Evolutionary conservation across 2,888 invertebrate species (phyloP).

Genomic region (Stenichneumon culpator): DNA sequence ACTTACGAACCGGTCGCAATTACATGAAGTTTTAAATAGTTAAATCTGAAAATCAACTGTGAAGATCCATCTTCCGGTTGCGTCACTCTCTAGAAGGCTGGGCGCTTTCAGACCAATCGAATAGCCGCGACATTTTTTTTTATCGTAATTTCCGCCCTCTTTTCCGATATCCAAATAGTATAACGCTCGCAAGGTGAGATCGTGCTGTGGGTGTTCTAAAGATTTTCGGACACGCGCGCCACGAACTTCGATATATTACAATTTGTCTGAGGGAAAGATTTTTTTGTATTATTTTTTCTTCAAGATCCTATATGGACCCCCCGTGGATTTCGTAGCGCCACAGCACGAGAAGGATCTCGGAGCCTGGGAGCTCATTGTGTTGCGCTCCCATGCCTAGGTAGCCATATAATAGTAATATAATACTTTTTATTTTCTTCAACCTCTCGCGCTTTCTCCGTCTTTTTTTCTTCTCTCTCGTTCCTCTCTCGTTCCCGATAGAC

Average conservation of each 20-base stretch:
- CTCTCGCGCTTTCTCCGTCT: conserved; percentile 19
- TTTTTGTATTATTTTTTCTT: conserved; percentile 54
- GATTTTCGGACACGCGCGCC: conserved; percentile 56
- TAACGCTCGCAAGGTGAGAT: background rate
- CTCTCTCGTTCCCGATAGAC: conserved; percentile 35
- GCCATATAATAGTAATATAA: conserved; percentile 57
- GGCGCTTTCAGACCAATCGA: too few species aligned
- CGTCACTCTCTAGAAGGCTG: too few species aligned
- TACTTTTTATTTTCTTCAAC: conserved; percentile 47
- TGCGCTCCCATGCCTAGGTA: conserved; percentile 49
- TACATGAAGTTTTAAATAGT: too few species aligned
- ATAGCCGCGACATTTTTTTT: background rate
- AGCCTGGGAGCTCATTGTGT: conserved; percentile 61
- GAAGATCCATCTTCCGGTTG: too few species aligned
- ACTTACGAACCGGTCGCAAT: too few species aligned
- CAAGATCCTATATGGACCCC: conserved; percentile 68
- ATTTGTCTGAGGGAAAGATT: conserved; percentile 78
- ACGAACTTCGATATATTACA: conserved; percentile 79
- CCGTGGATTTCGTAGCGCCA: conserved; percentile 72
- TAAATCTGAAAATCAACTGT: too few species aligned
- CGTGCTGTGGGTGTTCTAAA: conserved; percentile 39
- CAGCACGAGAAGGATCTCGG: conserved; percentile 39
- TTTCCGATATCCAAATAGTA: background rate
- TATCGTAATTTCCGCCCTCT: background rate
- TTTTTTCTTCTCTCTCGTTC: background rate